Evolutionary conservation across 92 coral and sea anemone species (phyloP).

Genomic region (Diadumene lineata): DNA sequence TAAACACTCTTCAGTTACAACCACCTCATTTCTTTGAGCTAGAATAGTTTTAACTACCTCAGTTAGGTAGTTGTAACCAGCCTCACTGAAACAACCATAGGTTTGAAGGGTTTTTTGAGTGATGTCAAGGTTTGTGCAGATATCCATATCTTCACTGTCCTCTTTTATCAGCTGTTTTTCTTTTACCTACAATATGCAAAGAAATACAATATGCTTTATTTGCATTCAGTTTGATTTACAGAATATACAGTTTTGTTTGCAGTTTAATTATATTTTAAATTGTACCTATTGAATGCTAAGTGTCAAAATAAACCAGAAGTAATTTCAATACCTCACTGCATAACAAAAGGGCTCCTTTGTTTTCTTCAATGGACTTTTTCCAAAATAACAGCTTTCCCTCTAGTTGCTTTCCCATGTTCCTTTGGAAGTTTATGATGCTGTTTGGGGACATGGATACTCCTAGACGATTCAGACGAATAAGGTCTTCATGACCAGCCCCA

Average conservation of each 20-base stretch:
- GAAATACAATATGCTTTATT: too few species aligned
- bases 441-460: constrained; percentile 70
- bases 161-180: constrained; percentile 24
- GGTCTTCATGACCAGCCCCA: constrained; percentile 47
- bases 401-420: constrained; percentile 40
- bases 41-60: too few species aligned
- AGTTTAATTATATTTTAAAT: too few species aligned
- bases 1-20: too few species aligned
- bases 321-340: too few species aligned
- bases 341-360: constrained; percentile 28
- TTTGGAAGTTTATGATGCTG: constrained; percentile 20
- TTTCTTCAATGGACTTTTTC: constrained; percentile 49
- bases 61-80: not conserved
- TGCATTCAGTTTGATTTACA: too few species aligned
- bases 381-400: constrained; percentile 40
- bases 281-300: too few species aligned
- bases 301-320: too few species aligned
- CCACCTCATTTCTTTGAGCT: too few species aligned
- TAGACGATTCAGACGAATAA: constrained; percentile 49
- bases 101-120: constrained; percentile 17
- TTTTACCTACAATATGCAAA: constrained; percentile 33
- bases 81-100: constrained; percentile 20
- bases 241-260: too few species aligned
- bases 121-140: constrained; percentile 2
- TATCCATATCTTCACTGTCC: constrained; percentile 22